Conservation (phyloP, 2,113 vertebrate genomes). For the Polyodon spathula region DNA sequence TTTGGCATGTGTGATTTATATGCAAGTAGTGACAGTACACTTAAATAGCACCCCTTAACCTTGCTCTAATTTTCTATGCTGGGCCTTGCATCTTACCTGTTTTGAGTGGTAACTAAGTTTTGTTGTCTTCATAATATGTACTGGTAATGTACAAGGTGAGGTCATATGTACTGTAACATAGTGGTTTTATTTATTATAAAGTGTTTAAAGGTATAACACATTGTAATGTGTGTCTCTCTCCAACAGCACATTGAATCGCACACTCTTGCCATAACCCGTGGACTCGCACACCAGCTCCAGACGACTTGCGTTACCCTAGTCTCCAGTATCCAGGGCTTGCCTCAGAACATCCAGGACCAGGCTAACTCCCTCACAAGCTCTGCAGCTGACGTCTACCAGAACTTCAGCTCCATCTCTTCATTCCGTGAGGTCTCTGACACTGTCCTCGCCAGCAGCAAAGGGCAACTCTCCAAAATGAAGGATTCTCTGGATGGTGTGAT, state of each 20-base stretch:
- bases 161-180: no score
- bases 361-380: constrained; percentile 47
- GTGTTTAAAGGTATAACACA: no score
- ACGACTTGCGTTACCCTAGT: constrained; percentile 63
- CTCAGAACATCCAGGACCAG: constrained; percentile 67
- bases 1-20: no score
- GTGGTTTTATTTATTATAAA: no score
- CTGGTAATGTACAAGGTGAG: no score
- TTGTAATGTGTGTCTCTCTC: neutral
- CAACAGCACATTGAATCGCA: constrained; percentile 72
- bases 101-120: no score
- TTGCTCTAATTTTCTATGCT: no score
- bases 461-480: constrained; percentile 63
- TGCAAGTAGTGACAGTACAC: no score
- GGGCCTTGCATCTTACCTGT: no score
- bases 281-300: constrained; percentile 66
- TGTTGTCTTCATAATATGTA: no score
- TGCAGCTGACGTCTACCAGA: constrained; percentile 59
- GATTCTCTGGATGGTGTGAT: constrained; percentile 56
- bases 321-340: constrained; percentile 68
- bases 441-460: constrained; percentile 60
- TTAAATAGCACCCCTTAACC: no score
- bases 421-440: constrained; percentile 66
- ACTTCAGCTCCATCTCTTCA: constrained; percentile 41
- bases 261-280: constrained; percentile 66